Conservation (phyloP, 2,113 vertebrate species). For the Tinamus guttatus region DNA sequence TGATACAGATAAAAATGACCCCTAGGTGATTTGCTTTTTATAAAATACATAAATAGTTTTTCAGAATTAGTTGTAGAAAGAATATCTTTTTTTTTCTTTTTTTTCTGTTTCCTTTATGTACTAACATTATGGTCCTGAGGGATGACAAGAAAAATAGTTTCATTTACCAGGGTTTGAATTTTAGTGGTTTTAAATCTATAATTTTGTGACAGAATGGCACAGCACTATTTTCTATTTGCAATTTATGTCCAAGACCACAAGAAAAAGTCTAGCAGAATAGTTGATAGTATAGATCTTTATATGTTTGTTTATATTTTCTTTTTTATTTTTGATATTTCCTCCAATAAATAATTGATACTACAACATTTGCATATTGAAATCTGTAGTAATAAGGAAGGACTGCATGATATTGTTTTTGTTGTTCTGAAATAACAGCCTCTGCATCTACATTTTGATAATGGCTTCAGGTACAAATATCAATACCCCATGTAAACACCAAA, state of each 20-base stretch:
- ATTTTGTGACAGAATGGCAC: conserved; percentile 40
- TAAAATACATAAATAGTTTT: conserved; percentile 65
- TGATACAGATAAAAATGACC: not conserved
- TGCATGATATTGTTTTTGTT: not conserved
- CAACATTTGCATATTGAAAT: not conserved
- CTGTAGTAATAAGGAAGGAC: not conserved
- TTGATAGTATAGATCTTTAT: not conserved
- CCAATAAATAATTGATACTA: not conserved
- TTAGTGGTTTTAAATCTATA: conserved; percentile 60
- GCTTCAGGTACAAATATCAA: not conserved
- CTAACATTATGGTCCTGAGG: conserved; percentile 56
- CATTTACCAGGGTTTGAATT: conserved; percentile 62
- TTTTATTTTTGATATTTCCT: not conserved
- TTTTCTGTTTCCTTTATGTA: conserved; percentile 48
- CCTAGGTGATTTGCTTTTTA: conserved; percentile 50
- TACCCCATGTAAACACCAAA: not conserved
- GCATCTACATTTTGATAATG: not conserved
- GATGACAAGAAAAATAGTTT: conserved; percentile 71
- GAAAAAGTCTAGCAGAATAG: not conserved
- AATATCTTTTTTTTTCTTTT: conserved; percentile 42
- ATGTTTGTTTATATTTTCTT: not conserved
- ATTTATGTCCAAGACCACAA: conserved; percentile 17
- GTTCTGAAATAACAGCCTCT: not conserved
- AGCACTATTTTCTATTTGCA: conserved; percentile 17
- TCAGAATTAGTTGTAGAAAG: conserved; percentile 51